Evolutionary conservation across 2,888 invertebrate species (phyloP).

Genomic region (Lasioglossum marginatum): DNA sequence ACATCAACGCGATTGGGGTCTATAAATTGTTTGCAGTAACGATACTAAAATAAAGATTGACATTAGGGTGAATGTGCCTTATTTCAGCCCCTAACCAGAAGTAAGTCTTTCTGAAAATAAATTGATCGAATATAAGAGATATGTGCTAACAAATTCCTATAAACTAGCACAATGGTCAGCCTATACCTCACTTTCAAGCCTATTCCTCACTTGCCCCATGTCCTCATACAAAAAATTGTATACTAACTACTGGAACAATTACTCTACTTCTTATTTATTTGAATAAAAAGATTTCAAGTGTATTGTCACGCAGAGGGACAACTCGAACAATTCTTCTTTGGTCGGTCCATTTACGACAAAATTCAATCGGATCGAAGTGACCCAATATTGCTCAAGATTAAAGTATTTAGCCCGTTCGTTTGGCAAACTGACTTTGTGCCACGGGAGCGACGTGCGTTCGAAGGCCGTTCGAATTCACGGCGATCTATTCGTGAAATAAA

Average conservation of each 20-base stretch:
- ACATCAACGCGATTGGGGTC: not conserved
- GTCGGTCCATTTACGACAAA: not conserved
- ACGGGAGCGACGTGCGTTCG: not conserved
- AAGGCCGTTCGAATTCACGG: slow-evolving; percentile 8
- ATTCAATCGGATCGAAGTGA: not conserved
- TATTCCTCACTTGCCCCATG: too few relatives aligned
- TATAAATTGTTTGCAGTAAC: not conserved
- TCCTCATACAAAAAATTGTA: too few relatives aligned
- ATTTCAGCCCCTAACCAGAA: not conserved
- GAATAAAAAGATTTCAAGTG: too few relatives aligned
- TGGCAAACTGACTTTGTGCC: not conserved
- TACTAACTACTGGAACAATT: too few relatives aligned
- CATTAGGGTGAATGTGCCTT: not conserved
- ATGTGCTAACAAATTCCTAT: too few relatives aligned
- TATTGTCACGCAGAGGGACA: too few relatives aligned
- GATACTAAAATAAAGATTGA: not conserved
- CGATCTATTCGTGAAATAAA: slow-evolving; percentile 43
- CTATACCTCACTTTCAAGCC: too few relatives aligned
- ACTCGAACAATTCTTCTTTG: not conserved
- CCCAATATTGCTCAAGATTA: not conserved
- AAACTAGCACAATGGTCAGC: too few relatives aligned
- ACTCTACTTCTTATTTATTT: too few relatives aligned
- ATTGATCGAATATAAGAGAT: not conserved
- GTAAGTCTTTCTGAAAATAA: not conserved
- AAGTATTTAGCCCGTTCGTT: not conserved